A percentile compares a stretch with the other conserved stretches of the same genome.
These are phyloP conservation scores for Patella pellucida DNA, from an alignment of 2,888 invertebrate genomes.

Conservation along the genomic window DNA sequence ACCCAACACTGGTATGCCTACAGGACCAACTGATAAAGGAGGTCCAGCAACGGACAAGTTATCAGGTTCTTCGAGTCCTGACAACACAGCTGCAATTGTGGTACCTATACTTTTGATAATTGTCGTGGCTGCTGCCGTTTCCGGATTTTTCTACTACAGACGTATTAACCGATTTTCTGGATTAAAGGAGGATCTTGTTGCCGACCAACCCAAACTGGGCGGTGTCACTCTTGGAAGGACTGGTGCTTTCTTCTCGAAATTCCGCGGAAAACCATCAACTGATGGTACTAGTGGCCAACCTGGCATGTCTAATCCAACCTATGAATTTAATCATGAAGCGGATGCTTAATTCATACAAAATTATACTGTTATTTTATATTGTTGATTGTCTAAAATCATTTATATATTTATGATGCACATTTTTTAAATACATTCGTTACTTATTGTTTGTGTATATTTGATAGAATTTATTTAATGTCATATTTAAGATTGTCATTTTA, in stretches of 20 bases:
- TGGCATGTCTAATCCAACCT: slow-evolving; percentile 18
- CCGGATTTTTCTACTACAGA: slow-evolving; percentile 40
- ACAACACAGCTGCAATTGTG: slow-evolving; percentile 35
- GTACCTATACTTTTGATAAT: slow-evolving; percentile 47
- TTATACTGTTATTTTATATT: no score
- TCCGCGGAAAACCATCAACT: neutral
- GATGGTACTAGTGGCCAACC: neutral
- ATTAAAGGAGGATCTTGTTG: slow-evolving; percentile 15
- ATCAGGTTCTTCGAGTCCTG: neutral
- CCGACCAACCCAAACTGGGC: neutral
- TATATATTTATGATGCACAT: no score
- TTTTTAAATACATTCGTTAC: no score
- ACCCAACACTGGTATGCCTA: neutral
- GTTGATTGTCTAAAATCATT: no score
- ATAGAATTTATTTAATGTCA: no score
- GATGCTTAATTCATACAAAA: neutral
- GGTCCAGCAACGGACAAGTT: neutral
- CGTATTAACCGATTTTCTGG: slow-evolving; percentile 6
- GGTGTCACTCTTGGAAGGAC: neutral
- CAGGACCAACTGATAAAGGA: slow-evolving; percentile 7
- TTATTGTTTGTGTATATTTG: no score
- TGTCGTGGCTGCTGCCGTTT: slow-evolving; percentile 36
- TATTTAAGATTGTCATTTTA: no score
- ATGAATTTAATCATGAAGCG: slow-evolving; percentile 4
- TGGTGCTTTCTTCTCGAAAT: slow-evolving; percentile 18